Percentiles rank a stretch among this genome's conserved stretches.
phyloP scores from a whole-genome alignment of 2,113 vertebrate genomes.

The Cynoglossus semilaevis region DNA sequence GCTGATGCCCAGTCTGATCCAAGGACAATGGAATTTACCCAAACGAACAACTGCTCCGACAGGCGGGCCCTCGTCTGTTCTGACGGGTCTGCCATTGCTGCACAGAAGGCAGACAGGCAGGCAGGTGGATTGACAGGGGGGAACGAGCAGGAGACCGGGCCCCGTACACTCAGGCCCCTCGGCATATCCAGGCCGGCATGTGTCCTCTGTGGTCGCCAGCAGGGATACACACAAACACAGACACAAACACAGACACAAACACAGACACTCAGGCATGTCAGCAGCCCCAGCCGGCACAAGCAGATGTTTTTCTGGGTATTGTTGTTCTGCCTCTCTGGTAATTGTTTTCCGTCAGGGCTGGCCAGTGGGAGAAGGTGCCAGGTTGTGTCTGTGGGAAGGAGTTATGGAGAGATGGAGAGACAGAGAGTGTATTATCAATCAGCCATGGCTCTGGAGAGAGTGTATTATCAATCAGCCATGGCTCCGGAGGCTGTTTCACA shows the following conservation, averaged over 20 bases:
- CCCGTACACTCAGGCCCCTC: slow-evolving; percentile 21
- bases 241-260: slow-evolving; percentile 12
- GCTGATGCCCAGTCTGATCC: slow-evolving; percentile 42
- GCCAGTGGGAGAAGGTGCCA: slow-evolving; percentile 65
- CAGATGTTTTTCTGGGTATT: slow-evolving; percentile 76
- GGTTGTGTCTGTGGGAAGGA: slow-evolving; percentile 56
- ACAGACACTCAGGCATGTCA: slow-evolving; percentile 50
- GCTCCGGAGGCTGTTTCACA: slow-evolving; percentile 29
- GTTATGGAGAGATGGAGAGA: slow-evolving; percentile 51
- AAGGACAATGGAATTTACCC: slow-evolving; percentile 55
- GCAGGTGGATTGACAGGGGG: neutral
- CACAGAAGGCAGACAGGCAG: slow-evolving; percentile 53
- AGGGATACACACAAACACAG: slow-evolving; percentile 41
- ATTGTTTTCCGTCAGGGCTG: slow-evolving; percentile 71
- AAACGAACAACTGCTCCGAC: slow-evolving; percentile 71
- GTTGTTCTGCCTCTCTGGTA: slow-evolving; percentile 67
- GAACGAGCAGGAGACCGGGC: slow-evolving; percentile 38
- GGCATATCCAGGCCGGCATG: slow-evolving; percentile 50
- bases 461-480: slow-evolving; percentile 38
- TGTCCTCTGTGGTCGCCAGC: slow-evolving; percentile 61
- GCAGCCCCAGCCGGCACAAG: slow-evolving; percentile 59
- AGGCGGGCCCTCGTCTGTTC: slow-evolving; percentile 72
- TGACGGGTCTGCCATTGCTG: slow-evolving; percentile 36
- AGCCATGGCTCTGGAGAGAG: slow-evolving; percentile 22
- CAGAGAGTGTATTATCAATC: slow-evolving; percentile 47